Evolutionary conservation across 2,797 vertebrate species (phyloP).

Genomic region (Cynopterus sphinx): DNA sequence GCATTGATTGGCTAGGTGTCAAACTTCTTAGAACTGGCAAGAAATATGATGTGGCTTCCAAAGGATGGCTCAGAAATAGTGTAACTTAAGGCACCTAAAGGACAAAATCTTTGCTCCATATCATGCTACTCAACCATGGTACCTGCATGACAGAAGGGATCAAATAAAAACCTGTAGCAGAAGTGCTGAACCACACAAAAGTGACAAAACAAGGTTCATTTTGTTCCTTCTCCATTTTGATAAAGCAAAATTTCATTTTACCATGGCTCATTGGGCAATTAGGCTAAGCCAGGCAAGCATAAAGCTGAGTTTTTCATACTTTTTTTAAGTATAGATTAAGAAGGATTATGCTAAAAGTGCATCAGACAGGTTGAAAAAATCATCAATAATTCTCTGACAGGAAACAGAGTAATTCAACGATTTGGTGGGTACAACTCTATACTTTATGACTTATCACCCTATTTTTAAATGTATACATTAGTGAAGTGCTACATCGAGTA

Average conservation of each 20-base stretch:
- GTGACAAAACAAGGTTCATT: not conserved
- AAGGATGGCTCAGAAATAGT: not conserved
- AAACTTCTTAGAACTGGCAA: slow-evolving; percentile 17
- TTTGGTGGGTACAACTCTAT: not conserved
- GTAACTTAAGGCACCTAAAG: not conserved
- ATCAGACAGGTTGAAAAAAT: not conserved
- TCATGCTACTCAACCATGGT: not conserved
- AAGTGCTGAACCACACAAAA: not conserved
- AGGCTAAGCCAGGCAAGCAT: not conserved
- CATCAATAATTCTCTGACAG: not conserved
- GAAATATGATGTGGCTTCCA: not conserved
- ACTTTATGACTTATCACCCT: not conserved
- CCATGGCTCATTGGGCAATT: not conserved
- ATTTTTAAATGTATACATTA: not conserved
- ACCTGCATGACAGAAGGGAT: not conserved
- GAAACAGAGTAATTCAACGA: slow-evolving; percentile 7
- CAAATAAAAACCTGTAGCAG: not conserved
- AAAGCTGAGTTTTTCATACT: not conserved
- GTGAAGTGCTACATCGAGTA: not conserved
- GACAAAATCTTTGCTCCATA: not conserved
- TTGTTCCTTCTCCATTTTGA: not conserved
- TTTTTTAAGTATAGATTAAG: not conserved
- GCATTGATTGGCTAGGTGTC: too few relatives aligned
- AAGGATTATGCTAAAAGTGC: not conserved
- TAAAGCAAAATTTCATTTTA: not conserved